Evolutionary conservation across 2,797 vertebrate genomes (phyloP).

Genomic region (Naso thynnoides): DNA sequence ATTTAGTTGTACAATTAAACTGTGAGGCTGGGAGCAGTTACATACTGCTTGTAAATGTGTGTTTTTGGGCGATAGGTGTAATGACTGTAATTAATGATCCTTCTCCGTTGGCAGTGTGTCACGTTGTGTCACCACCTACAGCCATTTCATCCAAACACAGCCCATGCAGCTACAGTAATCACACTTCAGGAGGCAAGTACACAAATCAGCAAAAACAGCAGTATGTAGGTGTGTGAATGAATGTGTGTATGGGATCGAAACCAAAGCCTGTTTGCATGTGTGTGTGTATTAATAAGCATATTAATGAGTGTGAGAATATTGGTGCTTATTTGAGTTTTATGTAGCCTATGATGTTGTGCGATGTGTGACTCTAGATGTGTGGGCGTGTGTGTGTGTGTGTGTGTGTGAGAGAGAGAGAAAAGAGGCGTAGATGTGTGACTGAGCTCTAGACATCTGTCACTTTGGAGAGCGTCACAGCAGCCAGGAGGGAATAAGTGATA

Average conservation of each 20-base stretch:
- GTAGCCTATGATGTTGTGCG: background rate
- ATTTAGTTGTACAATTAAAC: constrained; percentile 49
- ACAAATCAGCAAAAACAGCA: constrained; percentile 29
- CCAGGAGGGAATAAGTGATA: constrained; percentile 50
- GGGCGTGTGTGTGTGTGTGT: constrained; percentile 20
- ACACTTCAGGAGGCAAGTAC: constrained; percentile 21
- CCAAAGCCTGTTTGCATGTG: background rate
- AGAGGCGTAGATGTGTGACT: constrained; percentile 30
- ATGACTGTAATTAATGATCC: constrained; percentile 75
- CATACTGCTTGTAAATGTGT: constrained; percentile 46
- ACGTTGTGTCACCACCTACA: constrained; percentile 64
- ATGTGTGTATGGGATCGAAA: background rate
- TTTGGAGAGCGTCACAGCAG: constrained; percentile 45
- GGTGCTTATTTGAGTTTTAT: constrained; percentile 4
- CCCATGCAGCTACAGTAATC: constrained; percentile 57
- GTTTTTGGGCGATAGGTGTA: constrained; percentile 53
- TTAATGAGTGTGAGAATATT: background rate
- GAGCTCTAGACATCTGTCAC: constrained; percentile 65
- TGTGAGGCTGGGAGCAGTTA: constrained; percentile 27
- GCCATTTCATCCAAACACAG: constrained; percentile 61
- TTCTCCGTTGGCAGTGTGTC: constrained; percentile 50
- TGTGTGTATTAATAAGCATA: constrained; percentile 21
- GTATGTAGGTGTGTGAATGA: background rate
- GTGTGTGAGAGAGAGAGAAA: background rate
- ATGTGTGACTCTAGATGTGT: background rate